Evolutionary conservation across 2,888 invertebrate species (phyloP).

Genomic region (Agriotes lineatus): DNA sequence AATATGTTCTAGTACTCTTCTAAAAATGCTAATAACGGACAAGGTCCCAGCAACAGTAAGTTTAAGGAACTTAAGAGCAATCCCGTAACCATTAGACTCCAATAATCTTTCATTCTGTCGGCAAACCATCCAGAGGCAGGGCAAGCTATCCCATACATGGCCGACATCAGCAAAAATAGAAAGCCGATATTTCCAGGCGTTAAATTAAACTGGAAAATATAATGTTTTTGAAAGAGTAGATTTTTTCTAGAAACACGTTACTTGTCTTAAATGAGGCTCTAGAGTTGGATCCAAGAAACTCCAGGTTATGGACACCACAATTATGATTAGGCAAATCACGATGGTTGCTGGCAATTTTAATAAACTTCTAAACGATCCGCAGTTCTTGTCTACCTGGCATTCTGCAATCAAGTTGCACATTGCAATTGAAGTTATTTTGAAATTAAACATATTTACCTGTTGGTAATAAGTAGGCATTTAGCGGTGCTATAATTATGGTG

Average conservation of each 20-base stretch:
- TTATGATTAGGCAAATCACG: slow-evolving; percentile 76
- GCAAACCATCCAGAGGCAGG: slow-evolving; percentile 81
- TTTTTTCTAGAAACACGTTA: too few species aligned
- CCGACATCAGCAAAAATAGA: slow-evolving; percentile 78
- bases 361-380: slow-evolving; percentile 73
- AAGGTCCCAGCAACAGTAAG: slow-evolving; percentile 76
- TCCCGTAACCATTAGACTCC: slow-evolving; percentile 80
- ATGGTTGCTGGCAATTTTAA: slow-evolving; percentile 77
- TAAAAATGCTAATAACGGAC: slow-evolving; percentile 71
- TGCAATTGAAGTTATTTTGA: not conserved
- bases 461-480: slow-evolving; percentile 73
- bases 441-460: slow-evolving; percentile 69
- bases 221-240: too few species aligned
- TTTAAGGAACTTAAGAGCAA: slow-evolving; percentile 72
- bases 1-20: slow-evolving; percentile 67
- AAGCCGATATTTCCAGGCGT: slow-evolving; percentile 77
- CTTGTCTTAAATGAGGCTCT: slow-evolving; percentile 77
- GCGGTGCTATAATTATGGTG: slow-evolving; percentile 74
- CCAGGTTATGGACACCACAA: slow-evolving; percentile 79
- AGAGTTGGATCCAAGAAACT: slow-evolving; percentile 83
- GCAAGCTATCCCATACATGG: slow-evolving; percentile 78
- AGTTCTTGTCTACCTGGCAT: slow-evolving; percentile 67
- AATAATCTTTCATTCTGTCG: slow-evolving; percentile 75
- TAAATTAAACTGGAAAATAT: slow-evolving; percentile 71
- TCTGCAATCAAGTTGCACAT: slow-evolving; percentile 64